Conservation (phyloP, 2,113 vertebrate genomes). For the Athene noctua region DNA sequence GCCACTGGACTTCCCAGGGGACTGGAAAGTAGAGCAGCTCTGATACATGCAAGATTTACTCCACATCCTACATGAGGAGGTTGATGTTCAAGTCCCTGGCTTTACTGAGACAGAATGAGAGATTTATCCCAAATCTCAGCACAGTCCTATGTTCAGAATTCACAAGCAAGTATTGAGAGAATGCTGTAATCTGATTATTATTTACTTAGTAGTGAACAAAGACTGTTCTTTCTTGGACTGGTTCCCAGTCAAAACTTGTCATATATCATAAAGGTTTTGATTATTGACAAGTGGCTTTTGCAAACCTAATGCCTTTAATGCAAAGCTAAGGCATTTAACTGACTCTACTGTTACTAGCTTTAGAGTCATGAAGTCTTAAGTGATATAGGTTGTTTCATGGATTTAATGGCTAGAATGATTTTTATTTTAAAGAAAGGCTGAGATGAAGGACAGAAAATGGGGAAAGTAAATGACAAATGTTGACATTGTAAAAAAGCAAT, state of each 20-base stretch:
- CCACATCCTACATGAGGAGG: neutral
- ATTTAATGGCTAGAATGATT: neutral
- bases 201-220: neutral
- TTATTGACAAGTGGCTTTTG: neutral
- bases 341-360: neutral
- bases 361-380: neutral
- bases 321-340: neutral
- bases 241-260: neutral
- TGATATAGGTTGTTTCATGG: neutral
- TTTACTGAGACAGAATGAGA: neutral
- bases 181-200: neutral
- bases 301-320: neutral
- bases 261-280: neutral
- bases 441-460: neutral
- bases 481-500: neutral
- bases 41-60: neutral
- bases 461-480: neutral
- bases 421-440: neutral
- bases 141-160: neutral
- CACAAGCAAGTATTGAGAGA: neutral
- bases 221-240: neutral
- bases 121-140: neutral
- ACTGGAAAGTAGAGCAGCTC: neutral
- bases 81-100: neutral
- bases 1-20: neutral